These are phyloP conservation scores for Apaloderma vittatum DNA, from an alignment of 2,113 vertebrate species.

Conservation along the genomic window DNA sequence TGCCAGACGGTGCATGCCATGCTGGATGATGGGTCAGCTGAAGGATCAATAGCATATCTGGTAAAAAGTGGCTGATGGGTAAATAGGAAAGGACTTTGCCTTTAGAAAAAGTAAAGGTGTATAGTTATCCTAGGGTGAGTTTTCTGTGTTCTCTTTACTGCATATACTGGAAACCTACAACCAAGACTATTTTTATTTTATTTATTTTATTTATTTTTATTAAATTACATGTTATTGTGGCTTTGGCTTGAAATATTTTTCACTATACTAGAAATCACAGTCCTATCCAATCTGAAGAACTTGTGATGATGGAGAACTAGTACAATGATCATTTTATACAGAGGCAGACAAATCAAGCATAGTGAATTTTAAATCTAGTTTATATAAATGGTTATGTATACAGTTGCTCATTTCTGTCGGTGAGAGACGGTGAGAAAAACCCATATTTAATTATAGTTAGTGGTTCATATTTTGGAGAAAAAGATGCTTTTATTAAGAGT, in stretches of 20 bases:
- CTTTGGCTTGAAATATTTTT: not conserved
- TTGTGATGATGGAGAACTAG: not conserved
- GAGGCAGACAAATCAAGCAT: not conserved
- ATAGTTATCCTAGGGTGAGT: not conserved
- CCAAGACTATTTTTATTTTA: not conserved
- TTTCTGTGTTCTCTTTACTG: not conserved
- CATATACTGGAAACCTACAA: not conserved
- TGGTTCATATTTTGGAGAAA: not conserved
- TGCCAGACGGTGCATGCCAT: accelerated
- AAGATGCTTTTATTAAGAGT: not conserved
- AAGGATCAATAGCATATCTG: not conserved
- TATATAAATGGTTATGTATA: not conserved
- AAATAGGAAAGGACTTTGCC: constrained; percentile 52
- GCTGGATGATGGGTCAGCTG: not conserved
- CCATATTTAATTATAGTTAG: not conserved
- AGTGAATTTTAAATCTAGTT: not conserved
- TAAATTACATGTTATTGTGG: not conserved
- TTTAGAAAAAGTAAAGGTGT: not conserved
- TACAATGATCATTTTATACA: not conserved
- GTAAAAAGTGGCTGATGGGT: not conserved
- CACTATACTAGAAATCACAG: not conserved
- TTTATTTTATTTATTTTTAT: not conserved
- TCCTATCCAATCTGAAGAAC: not conserved
- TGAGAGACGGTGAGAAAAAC: not conserved
- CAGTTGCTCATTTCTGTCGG: not conserved